Conservation (phyloP, 2,888 invertebrate genomes). For the Escarpia spicata region DNA sequence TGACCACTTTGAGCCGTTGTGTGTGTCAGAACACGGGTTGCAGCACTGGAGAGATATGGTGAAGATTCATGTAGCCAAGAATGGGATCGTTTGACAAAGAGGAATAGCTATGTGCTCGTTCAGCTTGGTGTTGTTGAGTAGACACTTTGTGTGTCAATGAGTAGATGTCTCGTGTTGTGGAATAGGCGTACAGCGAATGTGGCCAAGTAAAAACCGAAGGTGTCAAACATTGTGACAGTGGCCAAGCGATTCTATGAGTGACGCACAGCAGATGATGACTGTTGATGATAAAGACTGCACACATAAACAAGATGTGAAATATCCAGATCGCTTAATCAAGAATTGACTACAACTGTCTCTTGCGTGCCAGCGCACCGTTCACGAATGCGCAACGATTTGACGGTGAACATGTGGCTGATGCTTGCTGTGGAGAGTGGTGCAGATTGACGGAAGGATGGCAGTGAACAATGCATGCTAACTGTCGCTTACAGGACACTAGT, state of each 20-base stretch:
- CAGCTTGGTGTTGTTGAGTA: neutral
- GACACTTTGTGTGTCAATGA: neutral
- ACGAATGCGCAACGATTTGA: neutral
- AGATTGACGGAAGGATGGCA: neutral
- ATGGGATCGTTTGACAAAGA: neutral
- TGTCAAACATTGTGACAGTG: neutral
- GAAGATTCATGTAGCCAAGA: neutral
- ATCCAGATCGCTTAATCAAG: neutral
- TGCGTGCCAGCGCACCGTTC: neutral
- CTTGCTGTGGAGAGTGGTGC: neutral
- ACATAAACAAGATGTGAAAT: neutral
- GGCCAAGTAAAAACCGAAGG: neutral
- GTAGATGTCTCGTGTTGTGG: neutral
- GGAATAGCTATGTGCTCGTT: neutral
- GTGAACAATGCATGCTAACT: neutral
- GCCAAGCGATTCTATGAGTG: neutral
- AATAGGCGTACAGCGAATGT: neutral
- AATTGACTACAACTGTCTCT: neutral
- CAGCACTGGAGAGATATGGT: neutral
- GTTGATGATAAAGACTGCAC: neutral
- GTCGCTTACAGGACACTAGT: neutral
- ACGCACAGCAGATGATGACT: neutral
- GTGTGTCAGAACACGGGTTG: neutral
- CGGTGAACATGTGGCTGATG: neutral
- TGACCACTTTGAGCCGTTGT: neutral